phyloP scores from a whole-genome alignment of 2,113 vertebrate species.

The Bufo bufo region DNA sequence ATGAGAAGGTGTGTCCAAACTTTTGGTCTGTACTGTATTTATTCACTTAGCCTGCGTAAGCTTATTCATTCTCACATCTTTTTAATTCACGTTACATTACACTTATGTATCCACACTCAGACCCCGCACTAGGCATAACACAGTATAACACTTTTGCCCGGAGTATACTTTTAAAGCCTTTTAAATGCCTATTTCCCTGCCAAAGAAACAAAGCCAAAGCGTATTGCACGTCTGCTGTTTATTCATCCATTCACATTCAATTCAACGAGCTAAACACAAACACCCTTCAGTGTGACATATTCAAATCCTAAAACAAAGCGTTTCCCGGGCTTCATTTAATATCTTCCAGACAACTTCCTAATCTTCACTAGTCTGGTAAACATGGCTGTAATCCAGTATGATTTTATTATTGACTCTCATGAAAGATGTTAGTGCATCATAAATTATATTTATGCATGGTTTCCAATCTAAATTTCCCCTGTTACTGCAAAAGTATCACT shows the following conservation, averaged over 20 bases:
- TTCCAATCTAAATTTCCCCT: too few relatives aligned
- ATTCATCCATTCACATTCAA: not conserved
- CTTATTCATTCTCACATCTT: too few relatives aligned
- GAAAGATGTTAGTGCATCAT: constrained; percentile 31
- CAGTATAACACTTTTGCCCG: not conserved
- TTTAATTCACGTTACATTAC: too few relatives aligned
- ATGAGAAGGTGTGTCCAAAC: too few relatives aligned
- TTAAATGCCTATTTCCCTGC: not conserved
- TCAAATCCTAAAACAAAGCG: constrained; percentile 34
- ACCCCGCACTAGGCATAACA: not conserved
- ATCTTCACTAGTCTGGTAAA: constrained; percentile 62
- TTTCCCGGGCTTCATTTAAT: constrained; percentile 10
- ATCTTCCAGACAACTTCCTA: constrained; percentile 53
- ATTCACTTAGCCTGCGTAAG: too few relatives aligned
- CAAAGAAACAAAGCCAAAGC: not conserved
- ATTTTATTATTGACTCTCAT: constrained; percentile 40
- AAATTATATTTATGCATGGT: too few relatives aligned
- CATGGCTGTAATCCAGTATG: constrained; percentile 36
- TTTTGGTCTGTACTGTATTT: too few relatives aligned
- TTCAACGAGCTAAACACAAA: not conserved
- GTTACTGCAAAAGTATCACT: too few relatives aligned
- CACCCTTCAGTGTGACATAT: constrained; percentile 6
- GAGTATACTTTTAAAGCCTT: not conserved
- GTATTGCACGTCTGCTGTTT: not conserved
- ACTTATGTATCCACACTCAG: too few relatives aligned